phyloP scores from a whole-genome alignment of 1,140 invertebrate species.

The Helicoverpa zea region DNA sequence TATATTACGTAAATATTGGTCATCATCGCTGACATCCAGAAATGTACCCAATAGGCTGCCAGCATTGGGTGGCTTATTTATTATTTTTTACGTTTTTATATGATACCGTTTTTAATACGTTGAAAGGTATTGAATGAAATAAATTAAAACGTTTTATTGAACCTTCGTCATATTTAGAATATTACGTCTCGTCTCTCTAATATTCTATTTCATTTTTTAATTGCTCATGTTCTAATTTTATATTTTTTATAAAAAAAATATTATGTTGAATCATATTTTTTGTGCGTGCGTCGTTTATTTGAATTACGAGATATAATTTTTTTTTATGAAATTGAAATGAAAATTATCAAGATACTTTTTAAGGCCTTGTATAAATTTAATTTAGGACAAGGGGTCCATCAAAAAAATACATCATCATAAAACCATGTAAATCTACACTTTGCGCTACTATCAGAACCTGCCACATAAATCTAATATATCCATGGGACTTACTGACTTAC shows the following conservation, averaged over 20 bases:
- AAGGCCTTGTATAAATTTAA: too few species aligned
- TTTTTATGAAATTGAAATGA: background rate
- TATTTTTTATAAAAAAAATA: background rate
- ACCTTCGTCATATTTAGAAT: conserved; percentile 12
- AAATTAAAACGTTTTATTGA: conserved; percentile 19
- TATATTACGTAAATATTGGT: too few species aligned
- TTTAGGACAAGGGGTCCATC: too few species aligned
- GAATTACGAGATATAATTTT: background rate
- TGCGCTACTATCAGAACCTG: too few species aligned
- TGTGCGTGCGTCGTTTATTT: background rate
- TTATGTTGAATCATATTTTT: background rate
- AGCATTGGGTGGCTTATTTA: background rate
- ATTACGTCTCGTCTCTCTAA: background rate
- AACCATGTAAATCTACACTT: too few species aligned
- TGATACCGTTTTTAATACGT: conserved; percentile 29
- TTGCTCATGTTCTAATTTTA: conserved; percentile 13
- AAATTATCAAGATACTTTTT: too few species aligned
- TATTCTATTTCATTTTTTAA: conserved; percentile 14
- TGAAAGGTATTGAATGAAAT: background rate
- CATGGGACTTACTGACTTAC: too few species aligned
- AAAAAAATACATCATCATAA: too few species aligned
- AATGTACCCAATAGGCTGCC: too few species aligned
- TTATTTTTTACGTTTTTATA: conserved; percentile 45
- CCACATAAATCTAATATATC: too few species aligned
- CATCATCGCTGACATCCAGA: too few species aligned